Percentiles rank a stretch among this genome's conserved stretches.
These are phyloP conservation scores for Agrotis exclamationis DNA, from an alignment of 2,888 invertebrate species.

Conservation along the genomic window DNA sequence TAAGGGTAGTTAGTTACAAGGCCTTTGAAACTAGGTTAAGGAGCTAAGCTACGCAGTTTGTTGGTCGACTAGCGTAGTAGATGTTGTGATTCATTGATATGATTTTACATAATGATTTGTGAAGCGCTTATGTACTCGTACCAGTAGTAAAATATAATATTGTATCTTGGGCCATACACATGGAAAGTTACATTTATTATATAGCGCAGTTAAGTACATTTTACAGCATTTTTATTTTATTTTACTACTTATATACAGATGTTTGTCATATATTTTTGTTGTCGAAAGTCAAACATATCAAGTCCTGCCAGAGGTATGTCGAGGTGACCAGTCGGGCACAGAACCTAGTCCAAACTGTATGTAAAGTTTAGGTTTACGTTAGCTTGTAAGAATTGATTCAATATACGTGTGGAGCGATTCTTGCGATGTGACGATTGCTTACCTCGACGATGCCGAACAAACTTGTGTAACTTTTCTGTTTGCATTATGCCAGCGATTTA, in stretches of 20 bases:
- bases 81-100: slow-evolving; percentile 81
- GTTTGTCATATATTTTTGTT: slow-evolving; percentile 69
- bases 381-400: slow-evolving; percentile 62
- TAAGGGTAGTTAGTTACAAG: slow-evolving; percentile 89
- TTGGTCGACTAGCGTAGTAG: slow-evolving; percentile 80
- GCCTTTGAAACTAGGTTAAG: slow-evolving; percentile 87
- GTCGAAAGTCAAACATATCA: slow-evolving; percentile 77
- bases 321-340: slow-evolving; percentile 52
- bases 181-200: slow-evolving; percentile 77
- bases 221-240: slow-evolving; percentile 74
- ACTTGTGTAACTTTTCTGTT: slow-evolving; percentile 28
- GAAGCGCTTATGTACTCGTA: slow-evolving; percentile 72
- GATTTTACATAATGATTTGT: slow-evolving; percentile 74
- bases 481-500: slow-evolving; percentile 23
- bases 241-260: slow-evolving; percentile 66
- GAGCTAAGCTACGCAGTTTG: slow-evolving; percentile 82
- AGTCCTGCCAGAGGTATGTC: slow-evolving; percentile 34
- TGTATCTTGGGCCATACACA: slow-evolving; percentile 79
- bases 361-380: slow-evolving; percentile 52
- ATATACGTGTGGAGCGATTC: slow-evolving; percentile 59
- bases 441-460: slow-evolving; percentile 52
- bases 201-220: slow-evolving; percentile 77
- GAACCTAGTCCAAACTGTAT: slow-evolving; percentile 63
- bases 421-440: slow-evolving; percentile 54
- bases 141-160: slow-evolving; percentile 69